These are phyloP conservation scores for Indicator indicator DNA, from an alignment of 2,113 vertebrate species.

Conservation along the genomic window DNA sequence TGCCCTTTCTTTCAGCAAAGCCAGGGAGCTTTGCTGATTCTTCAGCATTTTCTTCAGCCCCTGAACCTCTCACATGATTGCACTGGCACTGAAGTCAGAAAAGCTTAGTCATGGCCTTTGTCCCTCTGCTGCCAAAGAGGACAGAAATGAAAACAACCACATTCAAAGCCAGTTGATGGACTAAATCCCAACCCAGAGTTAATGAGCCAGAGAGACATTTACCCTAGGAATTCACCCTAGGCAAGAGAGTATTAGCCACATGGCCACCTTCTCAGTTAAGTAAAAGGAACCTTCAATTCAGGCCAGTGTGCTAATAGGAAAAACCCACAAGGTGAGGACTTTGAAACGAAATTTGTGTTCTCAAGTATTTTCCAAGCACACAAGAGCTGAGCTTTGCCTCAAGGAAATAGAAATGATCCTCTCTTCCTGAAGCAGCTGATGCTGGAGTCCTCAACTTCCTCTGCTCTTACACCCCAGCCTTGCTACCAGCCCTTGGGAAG, in stretches of 20 bases:
- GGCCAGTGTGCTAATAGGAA: background rate
- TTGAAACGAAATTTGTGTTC: background rate
- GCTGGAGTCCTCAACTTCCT: background rate
- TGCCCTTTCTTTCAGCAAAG: background rate
- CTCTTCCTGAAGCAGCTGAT: background rate
- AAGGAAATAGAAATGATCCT: background rate
- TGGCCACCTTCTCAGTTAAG: background rate
- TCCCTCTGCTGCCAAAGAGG: background rate
- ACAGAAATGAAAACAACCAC: conserved; percentile 11
- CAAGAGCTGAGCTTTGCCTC: background rate
- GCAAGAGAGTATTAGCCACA: background rate
- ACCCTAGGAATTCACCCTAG: background rate
- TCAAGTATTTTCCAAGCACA: background rate
- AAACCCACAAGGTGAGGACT: background rate
- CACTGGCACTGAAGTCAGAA: conserved; percentile 4
- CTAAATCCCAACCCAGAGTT: background rate
- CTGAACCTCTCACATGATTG: conserved; percentile 1
- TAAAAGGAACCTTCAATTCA: background rate
- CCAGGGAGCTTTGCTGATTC: background rate
- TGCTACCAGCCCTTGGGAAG: rapidly evolving
- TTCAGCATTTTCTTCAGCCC: conserved; percentile 1
- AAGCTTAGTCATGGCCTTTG: conserved; percentile 27
- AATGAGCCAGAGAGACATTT: background rate
- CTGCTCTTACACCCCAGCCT: background rate
- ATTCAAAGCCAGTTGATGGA: background rate